Evolutionary conservation across 2,888 invertebrate species (phyloP), one percentile per base, ranked within the genome.

Genomic region (Heteropelma amictum): DNA sequence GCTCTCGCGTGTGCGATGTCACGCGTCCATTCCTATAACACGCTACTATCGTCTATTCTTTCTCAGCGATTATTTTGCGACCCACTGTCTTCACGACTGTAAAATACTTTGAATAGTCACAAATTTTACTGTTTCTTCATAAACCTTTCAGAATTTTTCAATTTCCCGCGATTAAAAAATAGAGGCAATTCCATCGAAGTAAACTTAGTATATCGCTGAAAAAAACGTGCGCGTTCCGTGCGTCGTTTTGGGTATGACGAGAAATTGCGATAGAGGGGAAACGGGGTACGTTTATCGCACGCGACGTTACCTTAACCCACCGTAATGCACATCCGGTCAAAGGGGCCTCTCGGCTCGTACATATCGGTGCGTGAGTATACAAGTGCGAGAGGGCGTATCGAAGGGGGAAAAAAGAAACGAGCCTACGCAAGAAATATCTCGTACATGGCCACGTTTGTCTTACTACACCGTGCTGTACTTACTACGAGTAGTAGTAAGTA

Each of bases 271-370:
- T 10, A 19, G 33, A 53, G 53, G n/a, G 53, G 53, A 28, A 30
- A 54, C 30, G 45, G 23, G 56, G 69, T 63, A 68, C 71, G 49
- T 26, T 67, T 28, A 77, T 77, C 75, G 76, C 77, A 77, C 75
- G 76, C 77, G 77, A 71, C 69, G 49, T 53, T 73, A 65, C 58
- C 64, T 73, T 21, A 72, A 76, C 63, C 73, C 70, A 60, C 54
- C 69, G 69, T 75, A 28, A 65, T 72, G 68, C 65, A 70, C 78
- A 79, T 81, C 77, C 81, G 79, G 80, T 72, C 72, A 51, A 54
- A 65, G 73, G 75, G 70, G 73, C 19, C 33, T 45, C 17, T 6
- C 64, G 68, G 49, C 67, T n/a, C n/a, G n/a, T n/a, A n/a, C n/a
- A n/a, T n/a, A 70, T 72, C 53, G 53, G 64, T 65, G 76, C 69